Base-by-base conservation (phyloP, 2,113 vertebrate genomes). In the Neogale vison region DNA sequence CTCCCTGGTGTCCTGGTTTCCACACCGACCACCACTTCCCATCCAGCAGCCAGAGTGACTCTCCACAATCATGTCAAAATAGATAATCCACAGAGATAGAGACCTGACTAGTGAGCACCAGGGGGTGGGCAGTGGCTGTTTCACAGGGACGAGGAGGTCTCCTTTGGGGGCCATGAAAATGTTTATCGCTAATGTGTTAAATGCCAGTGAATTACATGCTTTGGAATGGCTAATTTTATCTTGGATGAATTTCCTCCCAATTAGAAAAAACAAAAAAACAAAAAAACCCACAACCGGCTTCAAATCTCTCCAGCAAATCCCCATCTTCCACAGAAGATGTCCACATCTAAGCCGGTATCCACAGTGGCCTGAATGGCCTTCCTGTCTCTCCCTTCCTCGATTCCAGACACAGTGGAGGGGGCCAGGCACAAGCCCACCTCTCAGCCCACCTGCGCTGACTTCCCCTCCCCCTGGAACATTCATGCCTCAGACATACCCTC, bases 371-470 rank as follows among this genome's bases (percentile, higher is more conserved):
- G 3, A 52, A 14, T 0, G 6, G 7, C 11, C 71, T 29, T 18
- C 17, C 9, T 3, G 0, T 24, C 26, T 15, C 76, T 39, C 26
- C 34, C 3, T 12, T 45, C 82, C 31, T 47, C 71, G 2, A 12
- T 45, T 71, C 52, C 15, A 57, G 31, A 87, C 36, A n/a, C 18
- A 15, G 0, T 0, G 36, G 42, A 6, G 29, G 24, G 81, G 81
- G 24, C 23, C 39, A 14, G 61, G 79, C 1, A 13, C 8, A 4
- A 6, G 1, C 14, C 57, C 7, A 11, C 21, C 36, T 57, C 77
- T 26, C 3, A 31, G 52, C 36, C 55, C 39, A 0, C 0, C 0
- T 0, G 4, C 8, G 0, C 1, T 4, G 29, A 20, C 71, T 36
- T 67, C 47, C 42, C 14, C 61, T 69, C 47, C 31, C 15, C 29